Percentiles rank a stretch among this genome's conserved stretches.
Evolutionary conservation across 2,113 vertebrate species (phyloP).

Genomic region (Aphelocoma coerulescens): DNA sequence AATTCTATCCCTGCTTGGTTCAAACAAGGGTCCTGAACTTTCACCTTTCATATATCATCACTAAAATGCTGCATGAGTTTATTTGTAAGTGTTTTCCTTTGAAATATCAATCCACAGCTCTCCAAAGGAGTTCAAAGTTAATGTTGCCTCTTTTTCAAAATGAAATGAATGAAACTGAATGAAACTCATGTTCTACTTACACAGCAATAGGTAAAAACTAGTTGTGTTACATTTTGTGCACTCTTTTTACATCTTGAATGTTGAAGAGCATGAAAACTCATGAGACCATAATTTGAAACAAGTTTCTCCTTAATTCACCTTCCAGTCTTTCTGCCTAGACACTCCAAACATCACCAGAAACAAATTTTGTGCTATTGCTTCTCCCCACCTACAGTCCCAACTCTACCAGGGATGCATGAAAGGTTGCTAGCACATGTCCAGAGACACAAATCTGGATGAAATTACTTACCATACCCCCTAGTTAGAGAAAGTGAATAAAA

Average conservation of each 20-base stretch:
- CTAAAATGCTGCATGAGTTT: not conserved
- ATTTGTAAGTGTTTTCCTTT: not conserved
- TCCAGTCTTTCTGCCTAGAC: not conserved
- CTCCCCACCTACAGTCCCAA: fast-evolving
- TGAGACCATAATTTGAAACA: not conserved
- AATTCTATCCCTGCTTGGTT: not conserved
- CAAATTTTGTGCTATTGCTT: not conserved
- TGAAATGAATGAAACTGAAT: not conserved
- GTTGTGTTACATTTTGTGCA: not conserved
- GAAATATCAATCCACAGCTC: not conserved
- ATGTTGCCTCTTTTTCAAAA: not conserved
- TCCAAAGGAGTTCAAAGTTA: not conserved
- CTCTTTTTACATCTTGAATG: not conserved
- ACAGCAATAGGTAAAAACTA: not conserved
- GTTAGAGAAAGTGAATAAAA: not conserved
- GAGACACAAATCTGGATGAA: not conserved
- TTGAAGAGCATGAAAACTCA: not conserved
- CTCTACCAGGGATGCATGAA: not conserved
- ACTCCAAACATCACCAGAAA: not conserved
- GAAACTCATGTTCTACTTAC: fast-evolving
- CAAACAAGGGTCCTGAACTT: not conserved
- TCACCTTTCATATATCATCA: not conserved
- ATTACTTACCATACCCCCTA: fast-evolving
- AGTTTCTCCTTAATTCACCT: not conserved
- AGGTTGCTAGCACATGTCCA: not conserved